These are phyloP conservation scores for Aspidiotus rigidus DNA, from an alignment of 2,888 invertebrate species.

Conservation along the genomic window DNA sequence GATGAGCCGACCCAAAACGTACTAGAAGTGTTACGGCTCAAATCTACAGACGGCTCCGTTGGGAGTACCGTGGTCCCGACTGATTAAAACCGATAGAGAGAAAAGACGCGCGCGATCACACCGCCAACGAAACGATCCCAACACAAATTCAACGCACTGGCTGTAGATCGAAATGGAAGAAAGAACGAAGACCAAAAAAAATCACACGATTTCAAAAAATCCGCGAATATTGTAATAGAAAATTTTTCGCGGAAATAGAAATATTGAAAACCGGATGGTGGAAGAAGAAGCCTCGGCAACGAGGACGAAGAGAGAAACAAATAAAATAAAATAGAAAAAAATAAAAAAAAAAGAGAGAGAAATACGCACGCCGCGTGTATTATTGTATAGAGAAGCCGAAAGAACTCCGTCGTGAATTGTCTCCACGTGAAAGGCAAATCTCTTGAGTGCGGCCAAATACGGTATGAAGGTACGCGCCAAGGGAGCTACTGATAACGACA, in stretches of 20 bases:
- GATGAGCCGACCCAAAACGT: slow-evolving; percentile 45
- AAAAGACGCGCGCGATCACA: neutral
- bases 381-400: neutral
- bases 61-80: slow-evolving; percentile 31
- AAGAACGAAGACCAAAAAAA: too few relatives aligned
- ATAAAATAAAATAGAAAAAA: neutral
- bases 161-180: neutral
- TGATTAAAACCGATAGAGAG: neutral
- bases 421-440: slow-evolving; percentile 16
- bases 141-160: neutral
- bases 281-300: neutral
- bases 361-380: slow-evolving; percentile 3
- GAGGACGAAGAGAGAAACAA: neutral
- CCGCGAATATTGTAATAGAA: neutral
- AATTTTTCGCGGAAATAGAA: neutral
- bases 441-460: slow-evolving; percentile 23
- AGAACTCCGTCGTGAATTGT: slow-evolving; percentile 28
- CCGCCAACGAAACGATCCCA: neutral
- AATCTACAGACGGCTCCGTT: slow-evolving; percentile 47
- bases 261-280: neutral
- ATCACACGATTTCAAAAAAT: neutral
- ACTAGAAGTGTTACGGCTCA: slow-evolving; percentile 42
- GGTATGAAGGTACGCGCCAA: slow-evolving; percentile 30
- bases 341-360: neutral
- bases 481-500: slow-evolving; percentile 27